Evolutionary conservation across 2,888 invertebrate species (phyloP), one percentile per base, ranked within the genome.

Genomic region (Alcis repandata): DNA sequence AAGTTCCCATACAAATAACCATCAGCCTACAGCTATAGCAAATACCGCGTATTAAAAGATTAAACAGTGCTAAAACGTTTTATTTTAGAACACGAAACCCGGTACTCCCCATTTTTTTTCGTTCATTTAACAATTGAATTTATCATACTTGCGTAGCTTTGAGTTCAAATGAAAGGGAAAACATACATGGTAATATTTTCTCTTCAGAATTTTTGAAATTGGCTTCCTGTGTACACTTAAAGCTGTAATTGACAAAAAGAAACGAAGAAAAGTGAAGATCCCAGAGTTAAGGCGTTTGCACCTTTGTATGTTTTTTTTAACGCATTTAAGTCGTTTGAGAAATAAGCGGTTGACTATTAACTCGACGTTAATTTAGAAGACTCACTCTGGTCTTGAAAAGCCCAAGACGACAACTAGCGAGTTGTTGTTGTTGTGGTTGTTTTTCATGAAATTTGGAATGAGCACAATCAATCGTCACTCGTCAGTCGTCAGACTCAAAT

Each of bases 111-210:
- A 13, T 48, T 15, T 27, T 48, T 27, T 46, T n/a, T 48, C 48
- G 27, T 48, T 45, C 22, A 45, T 45, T n/a, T 27, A 22, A 27
- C 3, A 48, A 48, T 27, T 48, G 22, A n/a, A 48, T 20, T 45
- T 45, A 15, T 48, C 15, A 32, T 48, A 27, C 27, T 27, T 19
- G 27, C 15, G 13, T 8, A 45, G 45, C 45, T 45, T 20, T 11
- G 19, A 19, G 1, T 45, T 45, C 2, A 15, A 45, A 45, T 17
- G 45, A 20, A 19, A 17, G 20, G 15, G 19, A 10, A 45, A 45
- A 45, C 45, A 45, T 6, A 27, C 1, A 20, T 45, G 10, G 45
- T 13, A 15, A 45, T 45, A 19, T 45, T 19, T 11, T 10, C 13
- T 45, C 15, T 45, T 45, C 19, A 3, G 19, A 20, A 10, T 45